Conservation (phyloP, 1,140 invertebrate species). For the Mactra quadrangularis region DNA sequence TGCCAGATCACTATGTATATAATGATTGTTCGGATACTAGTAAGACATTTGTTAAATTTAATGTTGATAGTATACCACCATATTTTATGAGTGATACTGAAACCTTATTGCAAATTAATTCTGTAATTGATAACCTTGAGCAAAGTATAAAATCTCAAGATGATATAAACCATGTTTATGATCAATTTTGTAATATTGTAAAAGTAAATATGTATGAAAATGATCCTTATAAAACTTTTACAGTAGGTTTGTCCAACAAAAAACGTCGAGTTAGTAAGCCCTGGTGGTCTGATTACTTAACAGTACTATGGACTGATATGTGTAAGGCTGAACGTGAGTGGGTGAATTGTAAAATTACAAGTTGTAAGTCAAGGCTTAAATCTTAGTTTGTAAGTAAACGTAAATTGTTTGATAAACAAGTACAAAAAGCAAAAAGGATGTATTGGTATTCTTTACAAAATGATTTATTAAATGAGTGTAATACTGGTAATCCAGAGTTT, state of each 20-base stretch:
- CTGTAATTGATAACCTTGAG: neutral
- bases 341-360: neutral
- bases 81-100: conserved; percentile 14
- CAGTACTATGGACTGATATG: neutral
- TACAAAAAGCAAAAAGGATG: conserved; percentile 15
- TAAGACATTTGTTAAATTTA: conserved; percentile 7
- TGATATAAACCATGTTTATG: conserved; percentile 10
- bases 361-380: neutral
- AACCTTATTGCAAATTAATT: neutral
- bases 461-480: conserved; percentile 21
- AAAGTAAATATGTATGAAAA: conserved; percentile 37
- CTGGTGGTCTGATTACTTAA: conserved; percentile 5
- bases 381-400: neutral
- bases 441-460: conserved; percentile 34
- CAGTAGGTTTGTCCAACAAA: neutral
- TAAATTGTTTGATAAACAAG: conserved; percentile 20
- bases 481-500: neutral
- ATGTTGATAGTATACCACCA: neutral
- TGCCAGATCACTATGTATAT: neutral
- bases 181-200: conserved; percentile 30
- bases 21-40: neutral
- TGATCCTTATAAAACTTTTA: neutral
- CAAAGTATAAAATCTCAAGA: neutral
- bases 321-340: neutral
- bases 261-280: conserved; percentile 10